These are phyloP conservation scores for Lagopus muta DNA, from an alignment of 2,113 vertebrate genomes.

Conservation along the genomic window DNA sequence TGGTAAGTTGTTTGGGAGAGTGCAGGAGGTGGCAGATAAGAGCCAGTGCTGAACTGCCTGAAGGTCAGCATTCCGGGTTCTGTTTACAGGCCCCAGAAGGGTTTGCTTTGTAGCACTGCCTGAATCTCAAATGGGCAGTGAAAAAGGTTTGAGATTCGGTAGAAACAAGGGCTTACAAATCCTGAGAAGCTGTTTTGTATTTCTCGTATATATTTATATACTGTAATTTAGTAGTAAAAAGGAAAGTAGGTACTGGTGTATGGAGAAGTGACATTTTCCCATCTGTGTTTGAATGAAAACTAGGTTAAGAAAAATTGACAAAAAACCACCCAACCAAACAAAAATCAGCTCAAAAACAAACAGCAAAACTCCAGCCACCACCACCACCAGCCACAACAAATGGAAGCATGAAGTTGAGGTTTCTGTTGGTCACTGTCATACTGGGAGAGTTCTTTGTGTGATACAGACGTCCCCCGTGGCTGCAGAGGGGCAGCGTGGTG, in stretches of 20 bases:
- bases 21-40: not conserved
- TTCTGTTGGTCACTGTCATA: not conserved
- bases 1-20: constrained; percentile 81
- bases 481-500: not conserved
- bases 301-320: not conserved
- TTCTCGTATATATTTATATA: not conserved
- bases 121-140: not conserved
- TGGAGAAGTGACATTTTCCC: not conserved
- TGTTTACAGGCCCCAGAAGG: not conserved
- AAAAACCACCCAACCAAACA: not conserved
- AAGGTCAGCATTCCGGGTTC: not conserved
- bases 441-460: not conserved
- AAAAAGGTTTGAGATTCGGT: not conserved
- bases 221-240: not conserved
- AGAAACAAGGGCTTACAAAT: not conserved
- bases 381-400: too few species aligned
- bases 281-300: not conserved
- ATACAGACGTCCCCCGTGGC: not conserved
- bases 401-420: not conserved
- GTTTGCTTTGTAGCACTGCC: not conserved
- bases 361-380: too few species aligned
- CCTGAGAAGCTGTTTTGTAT: not conserved
- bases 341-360: too few species aligned
- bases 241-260: not conserved
- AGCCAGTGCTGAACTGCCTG: not conserved